A percentile compares a stretch with the other conserved stretches of the same genome.
phyloP scores from a whole-genome alignment of 2,888 invertebrate species.

The Epirrhoe alternata region DNA sequence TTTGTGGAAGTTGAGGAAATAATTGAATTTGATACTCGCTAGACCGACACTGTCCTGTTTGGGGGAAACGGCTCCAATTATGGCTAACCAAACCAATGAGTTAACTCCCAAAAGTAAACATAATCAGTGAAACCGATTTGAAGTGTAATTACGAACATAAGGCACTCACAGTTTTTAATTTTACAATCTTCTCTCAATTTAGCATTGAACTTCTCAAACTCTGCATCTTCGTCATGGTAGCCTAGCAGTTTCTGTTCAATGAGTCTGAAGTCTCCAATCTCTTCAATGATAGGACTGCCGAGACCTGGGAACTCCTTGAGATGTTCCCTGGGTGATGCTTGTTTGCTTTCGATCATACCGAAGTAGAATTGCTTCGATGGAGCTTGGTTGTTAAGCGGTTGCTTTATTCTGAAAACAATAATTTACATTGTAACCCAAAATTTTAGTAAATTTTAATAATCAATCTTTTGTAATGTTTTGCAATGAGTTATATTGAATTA shows the following conservation, averaged over 20 bases:
- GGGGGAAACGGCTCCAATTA: too few relatives aligned
- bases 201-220: slow-evolving; percentile 75
- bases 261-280: slow-evolving; percentile 75
- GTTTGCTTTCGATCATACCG: slow-evolving; percentile 88
- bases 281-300: slow-evolving; percentile 78
- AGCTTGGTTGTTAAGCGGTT: slow-evolving; percentile 47
- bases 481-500: neutral
- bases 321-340: slow-evolving; percentile 63
- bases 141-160: neutral
- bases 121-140: too few relatives aligned
- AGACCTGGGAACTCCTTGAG: slow-evolving; percentile 77
- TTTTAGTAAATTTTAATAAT: neutral
- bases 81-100: too few relatives aligned
- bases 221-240: slow-evolving; percentile 74
- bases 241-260: slow-evolving; percentile 77
- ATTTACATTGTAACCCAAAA: neutral
- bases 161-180: slow-evolving; percentile 68
- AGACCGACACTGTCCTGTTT: too few relatives aligned
- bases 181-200: slow-evolving; percentile 71
- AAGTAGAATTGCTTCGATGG: slow-evolving; percentile 89
- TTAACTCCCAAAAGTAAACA: too few relatives aligned
- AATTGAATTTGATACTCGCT: too few relatives aligned
- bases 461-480: too few relatives aligned
- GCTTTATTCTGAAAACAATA: slow-evolving; percentile 57
- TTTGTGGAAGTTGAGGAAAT: too few relatives aligned